Base-by-base conservation (phyloP, 2,113 vertebrate species). In the Protobothrops mucrosquamatus region DNA sequence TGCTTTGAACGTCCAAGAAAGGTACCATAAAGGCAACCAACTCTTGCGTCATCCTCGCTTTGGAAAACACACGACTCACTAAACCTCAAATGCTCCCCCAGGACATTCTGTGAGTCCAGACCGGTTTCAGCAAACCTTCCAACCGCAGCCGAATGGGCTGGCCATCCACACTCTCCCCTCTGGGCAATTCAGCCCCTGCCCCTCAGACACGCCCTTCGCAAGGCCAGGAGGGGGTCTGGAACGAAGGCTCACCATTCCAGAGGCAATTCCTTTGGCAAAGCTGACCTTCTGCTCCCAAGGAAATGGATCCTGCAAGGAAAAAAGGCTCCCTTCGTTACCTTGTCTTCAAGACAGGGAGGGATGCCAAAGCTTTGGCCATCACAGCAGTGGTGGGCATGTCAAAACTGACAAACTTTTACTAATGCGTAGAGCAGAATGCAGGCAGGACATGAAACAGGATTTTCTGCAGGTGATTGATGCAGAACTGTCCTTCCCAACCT, bases 221-320 rank as follows among this genome's bases (percentile, higher is more conserved):
- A 87, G 85, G 85, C 85, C 85, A 48, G 10, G 43, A 48, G 22
- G 24, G 46, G 85, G 10, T 14, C 85, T 48, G 29, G 46, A 23
- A 52, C n/a, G 86, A 26, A 90, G 51, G 2, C 98, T 99, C 97
- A 99, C 99, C 99, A 99, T 99, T 97, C 99, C 99, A 51, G 98
- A 99, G 23, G 99, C 98, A 69, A 99, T 99, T 96, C 98, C 98
- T 97, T 98, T 99, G 94, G 99, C 98, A 97, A 99, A 99, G 96
- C 98, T 98, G 96, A 99, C 98, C 92, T 99, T 98, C 97, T 99
- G 98, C 92, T 99, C 97, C 99, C 99, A 99, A 94, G 98, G 98
- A 97, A 99, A 99, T 0, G 97, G 98, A 85, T 99, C 99, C 99
- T 99, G 97, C 46, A 95, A 96, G 94, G 95, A 43, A 94, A 95